Evolutionary conservation across 2,888 invertebrate species (phyloP).

Genomic region (Temnothorax ravouxi): DNA sequence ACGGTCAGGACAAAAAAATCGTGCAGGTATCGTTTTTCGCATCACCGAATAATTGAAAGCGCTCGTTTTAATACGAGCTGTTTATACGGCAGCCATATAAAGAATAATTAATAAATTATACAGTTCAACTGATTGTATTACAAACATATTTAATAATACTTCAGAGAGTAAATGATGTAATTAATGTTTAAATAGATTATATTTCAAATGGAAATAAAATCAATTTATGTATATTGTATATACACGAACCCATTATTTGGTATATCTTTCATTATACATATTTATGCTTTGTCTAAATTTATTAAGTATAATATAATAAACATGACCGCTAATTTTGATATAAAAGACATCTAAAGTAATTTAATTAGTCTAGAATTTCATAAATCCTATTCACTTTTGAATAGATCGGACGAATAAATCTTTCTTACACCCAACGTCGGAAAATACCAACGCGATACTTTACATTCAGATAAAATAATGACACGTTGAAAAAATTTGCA

Average conservation of each 20-base stretch:
- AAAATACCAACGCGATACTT: constrained; percentile 1
- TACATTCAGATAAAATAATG: not conserved
- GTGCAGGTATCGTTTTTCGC: not conserved
- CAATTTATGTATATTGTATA: not conserved
- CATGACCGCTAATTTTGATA: not conserved
- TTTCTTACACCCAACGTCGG: not conserved
- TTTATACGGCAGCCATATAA: not conserved
- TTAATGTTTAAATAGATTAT: not conserved
- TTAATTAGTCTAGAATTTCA: not conserved
- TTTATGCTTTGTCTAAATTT: not conserved
- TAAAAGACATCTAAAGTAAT: not conserved
- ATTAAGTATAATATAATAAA: not conserved
- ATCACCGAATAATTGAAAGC: not conserved
- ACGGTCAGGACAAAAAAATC: not conserved
- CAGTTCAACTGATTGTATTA: not conserved
- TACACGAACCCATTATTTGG: not conserved
- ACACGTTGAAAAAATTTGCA: constrained; percentile 16
- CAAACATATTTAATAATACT: not conserved
- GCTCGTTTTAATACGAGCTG: not conserved
- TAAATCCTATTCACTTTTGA: not conserved
- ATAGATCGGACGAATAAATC: not conserved
- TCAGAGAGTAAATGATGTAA: not conserved
- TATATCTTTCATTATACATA: not conserved
- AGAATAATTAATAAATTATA: not conserved
- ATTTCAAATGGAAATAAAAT: not conserved